A percentile compares a stretch with the other conserved stretches of the same genome.
Conservation (phyloP, 2,113 vertebrate species). For the Myrmecobius fasciatus region DNA sequence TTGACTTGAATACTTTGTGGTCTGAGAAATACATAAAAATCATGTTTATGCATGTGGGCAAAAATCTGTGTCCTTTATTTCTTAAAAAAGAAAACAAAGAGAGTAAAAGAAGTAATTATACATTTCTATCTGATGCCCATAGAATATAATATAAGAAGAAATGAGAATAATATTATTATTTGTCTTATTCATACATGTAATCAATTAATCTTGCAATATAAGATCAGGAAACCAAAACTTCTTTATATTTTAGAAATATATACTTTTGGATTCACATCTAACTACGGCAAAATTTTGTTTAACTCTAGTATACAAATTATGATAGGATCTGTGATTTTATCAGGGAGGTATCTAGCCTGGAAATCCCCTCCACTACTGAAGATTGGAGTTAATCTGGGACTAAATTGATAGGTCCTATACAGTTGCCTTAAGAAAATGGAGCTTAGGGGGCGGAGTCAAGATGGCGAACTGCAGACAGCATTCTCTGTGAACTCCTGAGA, state of each 20-base stretch:
- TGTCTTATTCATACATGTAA: neutral
- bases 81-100: neutral
- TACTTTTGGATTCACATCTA: neutral
- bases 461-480: too few relatives aligned
- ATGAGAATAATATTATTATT: neutral
- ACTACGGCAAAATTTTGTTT: neutral
- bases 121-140: neutral
- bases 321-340: neutral
- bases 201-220: neutral
- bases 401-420: neutral
- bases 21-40: neutral
- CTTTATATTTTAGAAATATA: neutral
- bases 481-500: too few relatives aligned
- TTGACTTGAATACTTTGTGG: neutral
- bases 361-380: neutral
- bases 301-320: neutral
- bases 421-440: neutral
- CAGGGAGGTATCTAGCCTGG: neutral
- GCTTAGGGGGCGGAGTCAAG: too few relatives aligned
- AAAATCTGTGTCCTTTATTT: neutral
- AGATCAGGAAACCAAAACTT: neutral
- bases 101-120: neutral
- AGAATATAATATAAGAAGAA: neutral
- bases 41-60: neutral
- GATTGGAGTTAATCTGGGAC: neutral